These are phyloP conservation scores for Engystomops pustulosus DNA, from an alignment of 2,113 vertebrate species.

Conservation along the genomic window DNA sequence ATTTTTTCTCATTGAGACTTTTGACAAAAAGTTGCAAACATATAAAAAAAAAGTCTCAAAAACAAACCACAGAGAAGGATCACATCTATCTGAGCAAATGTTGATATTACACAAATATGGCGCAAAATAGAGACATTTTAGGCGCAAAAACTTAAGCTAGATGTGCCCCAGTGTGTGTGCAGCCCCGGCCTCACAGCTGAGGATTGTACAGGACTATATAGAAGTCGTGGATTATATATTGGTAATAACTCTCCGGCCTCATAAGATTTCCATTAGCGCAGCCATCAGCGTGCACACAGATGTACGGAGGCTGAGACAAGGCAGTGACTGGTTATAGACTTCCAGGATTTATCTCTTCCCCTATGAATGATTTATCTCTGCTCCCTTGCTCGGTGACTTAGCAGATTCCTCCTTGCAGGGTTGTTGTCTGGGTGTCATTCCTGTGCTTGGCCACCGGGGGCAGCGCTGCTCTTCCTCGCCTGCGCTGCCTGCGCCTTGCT, in stretches of 20 bases:
- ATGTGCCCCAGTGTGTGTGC: too few relatives aligned
- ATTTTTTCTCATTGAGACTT: too few relatives aligned
- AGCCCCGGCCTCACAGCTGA: too few relatives aligned
- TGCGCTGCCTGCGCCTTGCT: background rate
- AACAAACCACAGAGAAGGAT: too few relatives aligned
- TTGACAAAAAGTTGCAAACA: too few relatives aligned
- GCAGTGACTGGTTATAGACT: background rate
- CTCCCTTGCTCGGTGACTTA: background rate
- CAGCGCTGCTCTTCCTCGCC: constrained; percentile 28
- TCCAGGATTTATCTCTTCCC: background rate
- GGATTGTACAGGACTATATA: too few relatives aligned
- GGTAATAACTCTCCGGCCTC: background rate
- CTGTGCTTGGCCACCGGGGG: constrained; percentile 5
- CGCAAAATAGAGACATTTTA: too few relatives aligned
- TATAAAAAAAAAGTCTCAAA: too few relatives aligned
- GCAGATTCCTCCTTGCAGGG: constrained; percentile 6
- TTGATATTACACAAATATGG: too few relatives aligned
- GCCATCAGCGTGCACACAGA: background rate
- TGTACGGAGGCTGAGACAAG: background rate
- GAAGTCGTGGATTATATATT: background rate
- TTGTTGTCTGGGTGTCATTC: background rate
- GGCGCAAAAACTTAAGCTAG: too few relatives aligned
- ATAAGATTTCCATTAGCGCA: background rate
- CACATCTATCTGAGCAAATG: too few relatives aligned
- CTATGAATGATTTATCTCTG: background rate